Base-by-base conservation (phyloP, 2,113 vertebrate species). In the Furnarius figulus region DNA sequence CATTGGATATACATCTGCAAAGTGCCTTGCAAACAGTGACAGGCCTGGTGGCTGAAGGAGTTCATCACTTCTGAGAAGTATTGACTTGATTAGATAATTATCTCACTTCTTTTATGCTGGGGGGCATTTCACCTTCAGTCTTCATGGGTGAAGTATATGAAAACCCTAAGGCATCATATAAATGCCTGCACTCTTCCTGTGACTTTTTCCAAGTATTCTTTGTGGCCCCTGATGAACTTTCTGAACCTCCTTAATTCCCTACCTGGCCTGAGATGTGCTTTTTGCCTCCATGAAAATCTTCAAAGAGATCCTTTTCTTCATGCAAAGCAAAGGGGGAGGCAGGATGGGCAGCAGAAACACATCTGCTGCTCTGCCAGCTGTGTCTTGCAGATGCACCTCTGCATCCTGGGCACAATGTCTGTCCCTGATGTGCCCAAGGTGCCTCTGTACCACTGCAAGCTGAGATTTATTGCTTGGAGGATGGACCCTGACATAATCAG, bases 21-120 rank as follows among this genome's bases (percentile, higher is more conserved):
- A 87, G 76, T 61, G 44, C 24, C 73, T 89, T 87, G 62, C 84
- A 82, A 95, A 68, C 44, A 78, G n/a, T 87, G 80, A 37, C 39
- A 82, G 16, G 6, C 13, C 12, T 53, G 92, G 65, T 30, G 24
- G 15, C 2, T 52, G 49, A 56, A 70, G 37, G 5, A 68, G 84
- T 81, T 71, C 4, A n/a, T 46, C 30, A 5, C 47, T 87, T 84
- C 33, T 71, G 28, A 63, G 65, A 74, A 55, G 14, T 40, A 58
- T 10, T 67, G 37, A 5, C 49, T 84, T 90, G 53, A 73, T 76
- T 78, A 91, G 35, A 67, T 67, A 81, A 87, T 78, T 78, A 82
- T 12, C 39, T 62, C 10, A 16, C 27, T 77, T 71, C 4, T 77
- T 74, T 35, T 13, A 31, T 59, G 42, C 33, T 39, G 4, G 1